Conservation (phyloP, 2,888 invertebrate genomes). For the Allolobophora icterica region DNA sequence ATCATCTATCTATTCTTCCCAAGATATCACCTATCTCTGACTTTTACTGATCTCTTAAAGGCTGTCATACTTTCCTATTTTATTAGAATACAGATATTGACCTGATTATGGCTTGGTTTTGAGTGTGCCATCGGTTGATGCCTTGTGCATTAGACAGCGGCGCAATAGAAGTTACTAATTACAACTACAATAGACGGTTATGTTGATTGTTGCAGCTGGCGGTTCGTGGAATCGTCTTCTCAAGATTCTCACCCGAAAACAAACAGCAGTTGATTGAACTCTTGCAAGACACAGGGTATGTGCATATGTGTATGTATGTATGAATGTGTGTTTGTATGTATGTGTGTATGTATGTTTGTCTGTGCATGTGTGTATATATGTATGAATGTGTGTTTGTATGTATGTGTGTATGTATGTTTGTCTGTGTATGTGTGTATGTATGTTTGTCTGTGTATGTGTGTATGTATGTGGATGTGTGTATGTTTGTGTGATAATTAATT, state of each 20-base stretch:
- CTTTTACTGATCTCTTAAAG: no score
- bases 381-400: background rate
- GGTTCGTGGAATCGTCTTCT: constrained; percentile 82
- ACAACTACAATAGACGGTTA: background rate
- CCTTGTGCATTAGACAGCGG: background rate
- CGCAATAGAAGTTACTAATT: background rate
- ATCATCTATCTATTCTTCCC: constrained; percentile 69
- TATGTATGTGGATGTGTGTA: no score
- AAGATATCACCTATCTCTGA: constrained; percentile 60
- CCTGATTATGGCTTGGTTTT: no score
- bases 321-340: no score
- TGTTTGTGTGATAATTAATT: no score
- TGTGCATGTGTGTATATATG: background rate
- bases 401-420: no score
- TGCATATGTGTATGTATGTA: background rate
- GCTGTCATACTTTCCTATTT: no score
- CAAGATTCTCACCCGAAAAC: constrained; percentile 93
- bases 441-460: no score
- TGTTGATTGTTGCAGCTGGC: constrained; percentile 55
- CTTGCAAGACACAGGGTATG: constrained; percentile 82
- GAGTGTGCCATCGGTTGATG: no score
- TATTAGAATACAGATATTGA: no score
- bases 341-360: background rate
- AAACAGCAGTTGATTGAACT: constrained; percentile 89
- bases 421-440: no score